phyloP scores from a whole-genome alignment of 2,797 vertebrate genomes.

The Urosaurus nigricauda region DNA sequence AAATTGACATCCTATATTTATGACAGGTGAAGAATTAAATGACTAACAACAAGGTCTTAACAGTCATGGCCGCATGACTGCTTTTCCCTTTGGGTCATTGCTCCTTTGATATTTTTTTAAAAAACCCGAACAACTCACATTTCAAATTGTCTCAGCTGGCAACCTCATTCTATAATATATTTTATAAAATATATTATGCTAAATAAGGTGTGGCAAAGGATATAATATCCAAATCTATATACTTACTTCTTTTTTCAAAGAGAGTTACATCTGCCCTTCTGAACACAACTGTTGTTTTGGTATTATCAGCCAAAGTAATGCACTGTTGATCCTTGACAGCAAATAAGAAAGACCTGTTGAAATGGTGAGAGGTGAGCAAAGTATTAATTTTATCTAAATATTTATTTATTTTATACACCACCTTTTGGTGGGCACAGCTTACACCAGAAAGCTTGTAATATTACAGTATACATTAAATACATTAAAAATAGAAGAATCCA shows the following conservation, averaged over 20 bases:
- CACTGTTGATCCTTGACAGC: conserved; percentile 90
- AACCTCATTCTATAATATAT: not conserved
- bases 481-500: not conserved
- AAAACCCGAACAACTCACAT: not conserved
- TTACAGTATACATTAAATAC: not conserved
- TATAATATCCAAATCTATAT: conserved; percentile 6
- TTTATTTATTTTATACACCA: not conserved
- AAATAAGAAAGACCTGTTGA: conserved; percentile 88
- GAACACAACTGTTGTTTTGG: conserved; percentile 82
- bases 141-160: not conserved
- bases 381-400: not conserved
- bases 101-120: not conserved
- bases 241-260: conserved; percentile 89
- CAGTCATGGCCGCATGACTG: not conserved
- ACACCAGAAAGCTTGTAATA: not conserved
- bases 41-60: not conserved
- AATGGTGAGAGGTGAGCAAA: conserved; percentile 30
- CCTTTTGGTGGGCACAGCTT: not conserved
- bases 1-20: not conserved
- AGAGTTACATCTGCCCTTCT: conserved; percentile 83
- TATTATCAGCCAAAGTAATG: conserved; percentile 83
- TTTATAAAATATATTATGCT: not conserved
- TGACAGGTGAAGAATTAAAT: not conserved
- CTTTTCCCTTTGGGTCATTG: not conserved
- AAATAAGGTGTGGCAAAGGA: not conserved